Evolutionary conservation across 2,888 invertebrate species (phyloP).

Genomic region (Tillus elongatus): DNA sequence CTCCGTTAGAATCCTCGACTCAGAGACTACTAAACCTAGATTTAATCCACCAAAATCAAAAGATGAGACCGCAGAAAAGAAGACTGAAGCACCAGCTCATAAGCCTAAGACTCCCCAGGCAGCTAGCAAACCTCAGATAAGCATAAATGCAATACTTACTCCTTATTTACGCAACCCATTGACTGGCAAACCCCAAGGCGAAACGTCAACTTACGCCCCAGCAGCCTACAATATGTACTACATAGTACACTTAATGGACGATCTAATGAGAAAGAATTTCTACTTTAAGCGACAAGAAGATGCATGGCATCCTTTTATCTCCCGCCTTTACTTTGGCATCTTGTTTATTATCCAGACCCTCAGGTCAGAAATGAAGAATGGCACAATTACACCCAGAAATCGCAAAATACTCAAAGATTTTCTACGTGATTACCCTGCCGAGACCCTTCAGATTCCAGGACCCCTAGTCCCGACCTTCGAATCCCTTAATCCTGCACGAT

Average conservation of each 20-base stretch:
- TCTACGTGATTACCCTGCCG: slow-evolving; percentile 5
- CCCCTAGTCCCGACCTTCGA: too few relatives aligned
- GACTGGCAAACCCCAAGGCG: neutral
- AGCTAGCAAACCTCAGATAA: too few relatives aligned
- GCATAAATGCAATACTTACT: neutral
- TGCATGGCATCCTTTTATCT: slow-evolving; percentile 7
- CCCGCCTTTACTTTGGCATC: slow-evolving; percentile 5
- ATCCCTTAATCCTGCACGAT: too few relatives aligned
- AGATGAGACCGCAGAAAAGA: too few relatives aligned
- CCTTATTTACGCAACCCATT: neutral
- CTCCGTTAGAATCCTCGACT: too few relatives aligned
- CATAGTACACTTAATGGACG: slow-evolving; percentile 2
- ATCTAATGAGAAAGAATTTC: slow-evolving; percentile 1
- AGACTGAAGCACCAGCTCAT: too few relatives aligned
- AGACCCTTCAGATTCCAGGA: neutral
- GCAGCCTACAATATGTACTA: neutral
- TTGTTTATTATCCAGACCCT: slow-evolving; percentile 4
- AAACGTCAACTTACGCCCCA: neutral
- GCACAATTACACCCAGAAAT: slow-evolving; percentile 4
- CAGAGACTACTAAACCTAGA: too few relatives aligned
- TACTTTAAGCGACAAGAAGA: slow-evolving; percentile 7
- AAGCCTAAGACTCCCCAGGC: too few relatives aligned
- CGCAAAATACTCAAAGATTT: neutral
- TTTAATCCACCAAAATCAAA: too few relatives aligned
- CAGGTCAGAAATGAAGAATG: neutral